Percentiles rank a stretch among this genome's conserved stretches.
Evolutionary conservation across 2,888 invertebrate species (phyloP).

Genomic region (Ennomos quercinarius): DNA sequence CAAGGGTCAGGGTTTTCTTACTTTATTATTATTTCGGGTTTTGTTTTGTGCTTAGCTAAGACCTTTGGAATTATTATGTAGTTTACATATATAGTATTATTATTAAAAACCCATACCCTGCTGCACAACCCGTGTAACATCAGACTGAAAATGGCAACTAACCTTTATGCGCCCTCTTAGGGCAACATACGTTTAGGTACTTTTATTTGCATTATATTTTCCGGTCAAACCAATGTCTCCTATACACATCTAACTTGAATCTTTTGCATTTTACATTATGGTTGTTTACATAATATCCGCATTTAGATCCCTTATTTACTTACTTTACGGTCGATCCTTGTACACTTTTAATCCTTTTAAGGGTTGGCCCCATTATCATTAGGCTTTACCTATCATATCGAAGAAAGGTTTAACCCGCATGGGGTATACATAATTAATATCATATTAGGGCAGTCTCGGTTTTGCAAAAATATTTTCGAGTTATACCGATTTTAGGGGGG

Average conservation of each 20-base stretch:
- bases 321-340: conserved; percentile 34
- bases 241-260: conserved; percentile 8
- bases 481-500: conserved; percentile 24
- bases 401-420: conserved; percentile 45
- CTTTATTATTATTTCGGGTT: no score
- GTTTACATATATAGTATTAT: no score
- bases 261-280: conserved; percentile 30
- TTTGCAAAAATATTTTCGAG: conserved; percentile 29
- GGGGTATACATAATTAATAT: conserved; percentile 33
- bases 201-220: background rate
- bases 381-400: conserved; percentile 50
- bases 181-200: no score
- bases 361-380: conserved; percentile 52
- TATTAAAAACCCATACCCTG: no score
- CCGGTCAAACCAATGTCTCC: conserved; percentile 1
- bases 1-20: no score
- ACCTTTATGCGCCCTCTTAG: no score
- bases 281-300: conserved; percentile 37
- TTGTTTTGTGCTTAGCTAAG: no score
- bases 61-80: no score
- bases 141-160: no score
- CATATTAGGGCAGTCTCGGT: conserved; percentile 21
- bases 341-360: conserved; percentile 52
- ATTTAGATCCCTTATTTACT: conserved; percentile 37
- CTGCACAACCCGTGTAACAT: no score